These are phyloP conservation scores for Dendrolimus punctatus DNA, from an alignment of 1,140 invertebrate genomes.

Conservation along the genomic window DNA sequence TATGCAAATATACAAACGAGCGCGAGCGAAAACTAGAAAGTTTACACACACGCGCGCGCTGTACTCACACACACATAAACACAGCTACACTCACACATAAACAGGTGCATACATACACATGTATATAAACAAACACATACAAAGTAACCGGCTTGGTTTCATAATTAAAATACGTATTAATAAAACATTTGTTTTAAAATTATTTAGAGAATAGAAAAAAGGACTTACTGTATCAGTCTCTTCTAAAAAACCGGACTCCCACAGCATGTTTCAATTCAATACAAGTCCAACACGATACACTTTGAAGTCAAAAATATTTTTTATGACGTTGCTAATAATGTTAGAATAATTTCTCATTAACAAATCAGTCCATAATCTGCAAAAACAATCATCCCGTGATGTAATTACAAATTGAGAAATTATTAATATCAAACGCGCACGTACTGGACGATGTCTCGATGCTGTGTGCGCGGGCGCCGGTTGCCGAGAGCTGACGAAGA, in stretches of 20 bases:
- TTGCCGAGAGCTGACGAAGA: conserved; percentile 36
- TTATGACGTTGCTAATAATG: neutral
- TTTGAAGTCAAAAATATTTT: conserved; percentile 7
- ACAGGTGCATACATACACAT: no score
- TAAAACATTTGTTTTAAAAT: conserved; percentile 17
- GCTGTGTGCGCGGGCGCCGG: conserved; percentile 50
- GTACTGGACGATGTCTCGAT: conserved; percentile 40
- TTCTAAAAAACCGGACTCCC: conserved; percentile 55
- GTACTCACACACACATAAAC: conserved; percentile 4
- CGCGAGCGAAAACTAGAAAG: conserved; percentile 70
- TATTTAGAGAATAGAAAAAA: conserved; percentile 21
- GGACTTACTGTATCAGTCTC: conserved; percentile 56
- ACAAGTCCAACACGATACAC: conserved; percentile 42
- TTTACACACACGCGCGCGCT: conserved; percentile 51
- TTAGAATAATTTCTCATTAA: conserved; percentile 9
- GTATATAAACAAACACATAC: neutral
- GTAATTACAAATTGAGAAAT: conserved; percentile 15
- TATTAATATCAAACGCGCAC: conserved; percentile 22
- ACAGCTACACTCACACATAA: no score
- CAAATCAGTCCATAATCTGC: conserved; percentile 45
- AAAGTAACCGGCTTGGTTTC: conserved; percentile 29
- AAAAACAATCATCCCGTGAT: conserved; percentile 43
- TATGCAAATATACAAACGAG: conserved; percentile 58
- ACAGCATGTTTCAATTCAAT: conserved; percentile 50
- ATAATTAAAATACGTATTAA: conserved; percentile 33